These are phyloP conservation scores for Fregata magnificens DNA, from an alignment of 2,113 vertebrate genomes.

Conservation along the genomic window DNA sequence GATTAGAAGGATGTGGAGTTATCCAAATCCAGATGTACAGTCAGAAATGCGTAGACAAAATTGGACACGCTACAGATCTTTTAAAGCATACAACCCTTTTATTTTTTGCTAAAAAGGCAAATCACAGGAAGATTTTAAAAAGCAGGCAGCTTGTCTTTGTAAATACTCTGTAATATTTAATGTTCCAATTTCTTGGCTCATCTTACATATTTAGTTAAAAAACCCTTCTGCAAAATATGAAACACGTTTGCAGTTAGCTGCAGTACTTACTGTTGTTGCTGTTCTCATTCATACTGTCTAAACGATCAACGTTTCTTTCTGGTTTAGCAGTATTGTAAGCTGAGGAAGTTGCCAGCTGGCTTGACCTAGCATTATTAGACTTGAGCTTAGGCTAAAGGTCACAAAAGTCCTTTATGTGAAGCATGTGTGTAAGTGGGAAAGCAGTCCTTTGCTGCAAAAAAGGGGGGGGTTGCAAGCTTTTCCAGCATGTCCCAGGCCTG, in stretches of 20 bases:
- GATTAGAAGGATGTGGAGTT: background rate
- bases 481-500: rapidly evolving
- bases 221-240: background rate
- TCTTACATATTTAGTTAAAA: background rate
- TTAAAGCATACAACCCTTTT: background rate
- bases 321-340: slow-evolving; percentile 7
- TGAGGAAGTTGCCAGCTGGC: slow-evolving; percentile 50
- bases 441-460: background rate
- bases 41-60: background rate
- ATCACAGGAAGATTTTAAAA: background rate
- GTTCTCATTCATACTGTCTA: background rate
- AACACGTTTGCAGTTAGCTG: background rate
- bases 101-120: background rate
- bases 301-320: background rate
- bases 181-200: background rate
- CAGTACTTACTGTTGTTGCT: background rate
- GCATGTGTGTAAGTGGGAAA: slow-evolving; percentile 32
- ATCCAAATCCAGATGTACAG: background rate
- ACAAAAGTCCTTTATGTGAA: slow-evolving; percentile 26
- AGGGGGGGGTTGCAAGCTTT: background rate
- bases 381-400: slow-evolving; percentile 18
- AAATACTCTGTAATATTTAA: background rate
- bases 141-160: background rate
- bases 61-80: background rate
- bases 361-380: slow-evolving; percentile 35